Base-by-base conservation (phyloP, 1,140 invertebrate genomes). In the Brachionus koreanus region DNA sequence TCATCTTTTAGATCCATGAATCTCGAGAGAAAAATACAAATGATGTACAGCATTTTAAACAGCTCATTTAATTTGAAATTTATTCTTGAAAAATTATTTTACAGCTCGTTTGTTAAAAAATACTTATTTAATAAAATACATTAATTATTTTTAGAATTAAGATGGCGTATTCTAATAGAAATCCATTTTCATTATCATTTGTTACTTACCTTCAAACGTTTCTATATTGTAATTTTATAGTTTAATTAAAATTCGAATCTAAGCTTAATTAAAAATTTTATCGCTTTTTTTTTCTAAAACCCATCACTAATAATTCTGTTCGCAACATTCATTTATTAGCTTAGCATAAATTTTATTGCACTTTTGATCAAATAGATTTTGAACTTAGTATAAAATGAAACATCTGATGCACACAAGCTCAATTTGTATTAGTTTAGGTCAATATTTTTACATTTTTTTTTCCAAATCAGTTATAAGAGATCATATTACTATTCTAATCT, bases 191-290 rank as follows among this genome's bases (percentile, higher is more conserved):
- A 13, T 57, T 57, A 57, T 57, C 49, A 19, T 19, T 57, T 57
- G 43, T 49, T 49, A 49, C 49, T 57, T 57, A 23, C 49, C 49
- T 57, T 57, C 49, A 57, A 57, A 57, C 49, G n/a, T 57, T 57
- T 57, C 49, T 57, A 23, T 2, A 57, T 57, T 57, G 49, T 57
- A 57, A 57, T 57, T 57, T 57, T 57, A 57, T 57, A 57, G 49
- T 57, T 57, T 57, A 57, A 57, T 57, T 57, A 57, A 57, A 57
- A 57, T 57, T 57, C 49, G 49, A 57, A 57, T 25, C 7, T 19
- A 57, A 25, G 49, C 49, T 57, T 57, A 57, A 57, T 57, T 57
- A 57, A 57, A 57, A 57, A 57, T 57, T 57, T 57, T 57, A 57
- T 57, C 49, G 49, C 49, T 57, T n/a, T 57, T 52, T 52, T 57